Base-by-base conservation (phyloP, 2,888 invertebrate species). In the Mamestra brassicae region DNA sequence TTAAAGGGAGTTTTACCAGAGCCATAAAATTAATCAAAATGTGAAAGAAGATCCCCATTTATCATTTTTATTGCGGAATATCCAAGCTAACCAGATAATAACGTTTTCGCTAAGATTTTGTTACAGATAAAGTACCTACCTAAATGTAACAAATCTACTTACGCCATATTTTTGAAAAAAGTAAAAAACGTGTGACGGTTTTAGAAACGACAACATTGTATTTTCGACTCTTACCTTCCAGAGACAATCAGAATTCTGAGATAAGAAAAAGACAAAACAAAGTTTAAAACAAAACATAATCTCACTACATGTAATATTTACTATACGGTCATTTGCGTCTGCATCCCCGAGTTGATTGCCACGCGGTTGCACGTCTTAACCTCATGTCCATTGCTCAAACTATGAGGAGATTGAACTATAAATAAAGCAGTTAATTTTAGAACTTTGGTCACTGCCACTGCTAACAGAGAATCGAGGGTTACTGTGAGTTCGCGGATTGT, bases 371-470 rank as follows among this genome's bases (percentile, higher is more conserved):
- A 68, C 66, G 79, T 8, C 3, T 15, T 64, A 47, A 78, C 47
- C 67, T 72, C 78, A 82, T 65, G 78, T 34, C 45, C 52, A 47
- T 54, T 17, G 67, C 62, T 78, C 70, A 57, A 83, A 83, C 80
- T 72, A 80, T 65, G 55, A 71, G 45, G 57, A 68, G 50, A 78
- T 64, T 63, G 64, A 50, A 36, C 54, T 83, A 72, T 72, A 68
- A 83, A 83, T 83, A 83, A 11, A 60, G 6, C 52, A 34, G 64
- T 15, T 83, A 54, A 68, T 68, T 72, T 78, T 83, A 80, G 64
- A 78, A 66, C 67, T 26, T 50, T 71, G 72, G 72, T 58, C 71
- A 80, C 71, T 80, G 83, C 72, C 78, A 72, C 65, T 45, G 65
- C 47, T 47, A 42, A 42, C 72, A n/a, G 57, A 17, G 55, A 58